phyloP scores from a whole-genome alignment of 2,113 vertebrate species.

The Lampris megalopsis region DNA sequence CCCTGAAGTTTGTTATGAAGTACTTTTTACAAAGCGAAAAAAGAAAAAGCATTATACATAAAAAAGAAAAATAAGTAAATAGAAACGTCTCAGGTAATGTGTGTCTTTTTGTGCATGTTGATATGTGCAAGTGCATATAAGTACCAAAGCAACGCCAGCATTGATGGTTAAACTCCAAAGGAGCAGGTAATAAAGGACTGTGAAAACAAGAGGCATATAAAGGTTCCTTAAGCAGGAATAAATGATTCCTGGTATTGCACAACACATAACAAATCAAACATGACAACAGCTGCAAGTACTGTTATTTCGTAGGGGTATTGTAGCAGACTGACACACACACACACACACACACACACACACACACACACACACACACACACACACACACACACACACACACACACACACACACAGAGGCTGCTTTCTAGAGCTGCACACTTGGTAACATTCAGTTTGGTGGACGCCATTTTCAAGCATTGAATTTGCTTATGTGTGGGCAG shows the following conservation, averaged over 20 bases:
- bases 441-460: no score
- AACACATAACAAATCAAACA: no score
- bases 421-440: no score
- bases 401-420: neutral
- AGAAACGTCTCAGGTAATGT: neutral
- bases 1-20: no score
- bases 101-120: neutral
- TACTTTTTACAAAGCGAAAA: no score
- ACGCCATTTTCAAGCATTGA: no score
- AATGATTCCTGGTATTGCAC: no score
- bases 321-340: neutral
- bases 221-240: no score
- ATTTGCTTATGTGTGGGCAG: no score
- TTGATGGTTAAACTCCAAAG: neutral
- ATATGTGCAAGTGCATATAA: neutral
- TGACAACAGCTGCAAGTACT: neutral
- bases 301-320: neutral
- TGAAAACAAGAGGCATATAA: no score
- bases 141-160: neutral
- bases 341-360: slow-evolving; percentile 16
- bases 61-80: no score
- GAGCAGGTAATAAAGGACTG: neutral
- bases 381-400: slow-evolving; percentile 16
- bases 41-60: no score
- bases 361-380: neutral